These are phyloP conservation scores for Vicugna pacos DNA, from an alignment of 2,113 vertebrate species.

Conservation along the genomic window DNA sequence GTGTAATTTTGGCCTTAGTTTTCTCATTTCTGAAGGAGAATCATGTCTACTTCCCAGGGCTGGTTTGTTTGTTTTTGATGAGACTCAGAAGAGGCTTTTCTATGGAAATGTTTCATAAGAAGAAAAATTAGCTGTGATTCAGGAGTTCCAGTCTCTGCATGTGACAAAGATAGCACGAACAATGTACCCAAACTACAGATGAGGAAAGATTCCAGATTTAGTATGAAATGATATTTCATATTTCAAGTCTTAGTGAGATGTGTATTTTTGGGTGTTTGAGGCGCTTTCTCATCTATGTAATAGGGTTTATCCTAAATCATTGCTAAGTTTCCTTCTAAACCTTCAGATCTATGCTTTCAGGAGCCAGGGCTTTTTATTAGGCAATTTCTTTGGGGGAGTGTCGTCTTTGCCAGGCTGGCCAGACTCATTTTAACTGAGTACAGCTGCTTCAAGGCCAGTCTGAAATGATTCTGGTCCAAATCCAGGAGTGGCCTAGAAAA, in stretches of 20 bases:
- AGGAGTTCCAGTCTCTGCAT: background rate
- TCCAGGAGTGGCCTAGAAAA: background rate
- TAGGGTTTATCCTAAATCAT: background rate
- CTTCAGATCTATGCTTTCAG: background rate
- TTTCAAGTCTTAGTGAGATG: background rate
- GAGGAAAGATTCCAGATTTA: background rate
- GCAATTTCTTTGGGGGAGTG: background rate
- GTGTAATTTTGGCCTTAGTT: background rate
- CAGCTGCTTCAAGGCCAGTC: background rate
- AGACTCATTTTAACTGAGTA: background rate
- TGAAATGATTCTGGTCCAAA: background rate
- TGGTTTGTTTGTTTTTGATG: background rate
- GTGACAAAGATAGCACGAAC: background rate
- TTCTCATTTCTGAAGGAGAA: slow-evolving; percentile 30
- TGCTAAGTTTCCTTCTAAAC: background rate
- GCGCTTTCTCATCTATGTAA: background rate
- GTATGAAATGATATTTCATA: background rate
- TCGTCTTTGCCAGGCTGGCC: background rate
- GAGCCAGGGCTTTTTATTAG: background rate
- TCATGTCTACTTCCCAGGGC: background rate
- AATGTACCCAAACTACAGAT: background rate
- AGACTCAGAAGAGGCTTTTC: background rate
- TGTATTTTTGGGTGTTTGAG: background rate
- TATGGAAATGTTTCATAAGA: background rate
- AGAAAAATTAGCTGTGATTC: slow-evolving; percentile 20